Percentiles rank a stretch among this genome's conserved stretches.
phyloP scores from a whole-genome alignment of 2,113 vertebrate genomes.

The Eidolon helvum region DNA sequence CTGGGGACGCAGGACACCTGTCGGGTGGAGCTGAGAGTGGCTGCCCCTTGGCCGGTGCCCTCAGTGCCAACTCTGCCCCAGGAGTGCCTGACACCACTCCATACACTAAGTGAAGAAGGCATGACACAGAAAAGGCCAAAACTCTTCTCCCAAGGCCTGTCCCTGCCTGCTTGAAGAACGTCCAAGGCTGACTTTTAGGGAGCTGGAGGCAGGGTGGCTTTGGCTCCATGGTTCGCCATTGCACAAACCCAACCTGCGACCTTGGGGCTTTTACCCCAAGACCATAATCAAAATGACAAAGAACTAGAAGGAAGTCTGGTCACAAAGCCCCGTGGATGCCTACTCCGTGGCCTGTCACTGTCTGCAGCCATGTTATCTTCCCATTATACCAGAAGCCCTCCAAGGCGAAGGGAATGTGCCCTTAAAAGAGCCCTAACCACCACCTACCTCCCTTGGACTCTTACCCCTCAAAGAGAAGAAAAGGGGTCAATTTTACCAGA shows the following conservation, averaged over 20 bases:
- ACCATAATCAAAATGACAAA: neutral
- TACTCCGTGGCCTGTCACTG: neutral
- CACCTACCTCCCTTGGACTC: neutral
- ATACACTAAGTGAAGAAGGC: rapidly evolving
- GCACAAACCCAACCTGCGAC: neutral
- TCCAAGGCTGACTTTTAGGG: neutral
- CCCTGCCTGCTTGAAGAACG: neutral
- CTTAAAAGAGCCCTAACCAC: neutral
- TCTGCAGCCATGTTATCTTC: neutral
- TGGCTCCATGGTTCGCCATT: neutral
- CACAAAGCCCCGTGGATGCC: neutral
- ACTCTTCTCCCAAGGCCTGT: neutral
- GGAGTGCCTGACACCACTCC: no score
- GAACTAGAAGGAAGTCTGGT: neutral
- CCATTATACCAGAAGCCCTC: neutral
- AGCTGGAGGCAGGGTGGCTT: neutral
- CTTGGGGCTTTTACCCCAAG: neutral
- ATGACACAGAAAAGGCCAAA: no score
- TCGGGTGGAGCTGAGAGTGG: neutral
- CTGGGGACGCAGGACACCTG: neutral
- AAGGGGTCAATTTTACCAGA: neutral
- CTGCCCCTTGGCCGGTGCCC: neutral
- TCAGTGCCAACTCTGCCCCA: neutral
- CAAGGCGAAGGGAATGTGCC: neutral
- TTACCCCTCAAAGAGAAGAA: neutral